Evolutionary conservation across 2,888 invertebrate genomes (phyloP).

Genomic region (Xylocampa areola): DNA sequence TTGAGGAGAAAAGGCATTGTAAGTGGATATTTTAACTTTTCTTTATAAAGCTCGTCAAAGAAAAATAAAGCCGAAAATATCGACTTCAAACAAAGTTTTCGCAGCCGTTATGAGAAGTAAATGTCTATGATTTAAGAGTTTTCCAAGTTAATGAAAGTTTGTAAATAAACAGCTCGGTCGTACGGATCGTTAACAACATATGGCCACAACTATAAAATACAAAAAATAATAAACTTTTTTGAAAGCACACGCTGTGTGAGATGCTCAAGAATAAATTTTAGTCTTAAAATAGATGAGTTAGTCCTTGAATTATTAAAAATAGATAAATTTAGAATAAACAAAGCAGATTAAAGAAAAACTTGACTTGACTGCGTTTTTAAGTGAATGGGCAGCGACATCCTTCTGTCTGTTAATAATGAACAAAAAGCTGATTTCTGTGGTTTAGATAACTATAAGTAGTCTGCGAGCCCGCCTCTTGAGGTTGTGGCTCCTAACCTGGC

Average conservation of each 20-base stretch:
- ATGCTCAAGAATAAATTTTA: slow-evolving; percentile 8
- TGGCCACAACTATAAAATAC: slow-evolving; percentile 29
- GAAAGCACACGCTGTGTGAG: slow-evolving; percentile 7
- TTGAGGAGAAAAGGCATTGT: too few relatives aligned
- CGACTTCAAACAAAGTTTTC: slow-evolving; percentile 29
- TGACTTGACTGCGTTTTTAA: too few relatives aligned
- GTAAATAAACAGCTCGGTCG: slow-evolving; percentile 23
- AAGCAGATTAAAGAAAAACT: too few relatives aligned
- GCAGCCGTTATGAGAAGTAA: slow-evolving; percentile 19
- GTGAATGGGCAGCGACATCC: too few relatives aligned
- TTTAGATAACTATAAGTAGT: too few relatives aligned
- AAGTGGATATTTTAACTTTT: too few relatives aligned
- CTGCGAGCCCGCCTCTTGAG: too few relatives aligned
- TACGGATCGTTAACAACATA: slow-evolving; percentile 28
- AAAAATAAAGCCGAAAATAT: slow-evolving; percentile 17
- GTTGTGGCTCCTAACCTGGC: too few relatives aligned
- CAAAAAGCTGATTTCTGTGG: too few relatives aligned
- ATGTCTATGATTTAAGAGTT: slow-evolving; percentile 31
- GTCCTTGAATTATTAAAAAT: not conserved
- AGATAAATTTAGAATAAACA: too few relatives aligned
- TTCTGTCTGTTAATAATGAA: too few relatives aligned
- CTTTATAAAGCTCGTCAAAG: slow-evolving; percentile 12
- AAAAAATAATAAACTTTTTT: slow-evolving; percentile 12
- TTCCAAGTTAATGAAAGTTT: slow-evolving; percentile 23
- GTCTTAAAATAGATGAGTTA: slow-evolving; percentile 3